Evolutionary conservation across 2,888 invertebrate genomes (phyloP).

Genomic region (Lycocerus yunnanus): DNA sequence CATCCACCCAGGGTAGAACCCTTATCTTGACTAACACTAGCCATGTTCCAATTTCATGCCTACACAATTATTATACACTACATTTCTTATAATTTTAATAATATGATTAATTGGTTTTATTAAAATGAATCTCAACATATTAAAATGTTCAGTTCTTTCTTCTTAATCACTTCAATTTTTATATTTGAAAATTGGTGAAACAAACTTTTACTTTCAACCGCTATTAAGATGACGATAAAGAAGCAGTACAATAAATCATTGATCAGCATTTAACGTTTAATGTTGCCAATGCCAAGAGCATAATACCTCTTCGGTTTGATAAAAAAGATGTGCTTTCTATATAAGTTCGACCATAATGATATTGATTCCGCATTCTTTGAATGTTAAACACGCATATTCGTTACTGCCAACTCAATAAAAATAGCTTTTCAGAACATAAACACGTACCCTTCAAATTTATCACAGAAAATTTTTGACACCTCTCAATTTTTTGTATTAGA

Average conservation of each 20-base stretch:
- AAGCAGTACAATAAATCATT: neutral
- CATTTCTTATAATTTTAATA: neutral
- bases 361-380: neutral
- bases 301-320: neutral
- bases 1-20: slow-evolving; percentile 40
- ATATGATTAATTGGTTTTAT: neutral
- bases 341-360: neutral
- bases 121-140: neutral
- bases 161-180: neutral
- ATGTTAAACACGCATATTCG: neutral
- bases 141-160: neutral
- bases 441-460: neutral
- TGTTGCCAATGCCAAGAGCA: neutral
- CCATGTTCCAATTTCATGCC: slow-evolving; percentile 19
- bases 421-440: neutral
- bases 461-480: neutral
- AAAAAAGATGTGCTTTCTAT: neutral
- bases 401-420: neutral
- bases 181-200: neutral
- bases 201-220: neutral
- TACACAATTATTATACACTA: neutral
- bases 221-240: neutral
- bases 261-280: neutral
- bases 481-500: neutral
- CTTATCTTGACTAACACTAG: slow-evolving; percentile 34